A percentile compares a stretch with the other conserved stretches of the same genome.
phyloP scores from a whole-genome alignment of 2,888 invertebrate species.

The Heteromyza rotundicornis region DNA sequence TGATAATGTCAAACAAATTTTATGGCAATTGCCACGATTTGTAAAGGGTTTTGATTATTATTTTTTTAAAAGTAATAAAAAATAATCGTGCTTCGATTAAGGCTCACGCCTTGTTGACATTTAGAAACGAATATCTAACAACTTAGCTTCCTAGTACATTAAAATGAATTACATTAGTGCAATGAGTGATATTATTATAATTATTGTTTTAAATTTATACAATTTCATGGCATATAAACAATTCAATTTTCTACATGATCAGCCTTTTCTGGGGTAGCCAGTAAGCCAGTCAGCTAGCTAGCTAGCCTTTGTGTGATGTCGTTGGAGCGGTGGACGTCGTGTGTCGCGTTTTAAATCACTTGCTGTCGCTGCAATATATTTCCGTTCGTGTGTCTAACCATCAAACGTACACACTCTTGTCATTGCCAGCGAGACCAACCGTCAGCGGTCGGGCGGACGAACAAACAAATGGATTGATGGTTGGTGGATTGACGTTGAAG shows the following conservation, averaged over 20 bases:
- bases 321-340: not conserved
- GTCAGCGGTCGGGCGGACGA: no score
- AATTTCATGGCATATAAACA: not conserved
- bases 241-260: not conserved
- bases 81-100: no score
- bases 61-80: no score
- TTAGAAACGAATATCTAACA: no score
- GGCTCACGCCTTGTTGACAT: no score
- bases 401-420: not conserved
- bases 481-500: not conserved
- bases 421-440: no score
- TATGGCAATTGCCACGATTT: no score
- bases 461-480: not conserved
- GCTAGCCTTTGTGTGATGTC: not conserved
- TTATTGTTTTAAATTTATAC: conserved; percentile 2
- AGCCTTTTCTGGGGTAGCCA: conserved; percentile 1
- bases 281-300: not conserved
- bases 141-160: no score
- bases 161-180: no score
- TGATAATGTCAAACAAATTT: no score
- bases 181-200: not conserved
- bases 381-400: not conserved
- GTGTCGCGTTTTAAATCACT: not conserved
- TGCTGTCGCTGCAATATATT: conserved; percentile 1
- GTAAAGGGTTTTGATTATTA: no score